These are phyloP conservation scores for Apodemia mormo DNA, from an alignment of 2,888 invertebrate species.

Conservation along the genomic window DNA sequence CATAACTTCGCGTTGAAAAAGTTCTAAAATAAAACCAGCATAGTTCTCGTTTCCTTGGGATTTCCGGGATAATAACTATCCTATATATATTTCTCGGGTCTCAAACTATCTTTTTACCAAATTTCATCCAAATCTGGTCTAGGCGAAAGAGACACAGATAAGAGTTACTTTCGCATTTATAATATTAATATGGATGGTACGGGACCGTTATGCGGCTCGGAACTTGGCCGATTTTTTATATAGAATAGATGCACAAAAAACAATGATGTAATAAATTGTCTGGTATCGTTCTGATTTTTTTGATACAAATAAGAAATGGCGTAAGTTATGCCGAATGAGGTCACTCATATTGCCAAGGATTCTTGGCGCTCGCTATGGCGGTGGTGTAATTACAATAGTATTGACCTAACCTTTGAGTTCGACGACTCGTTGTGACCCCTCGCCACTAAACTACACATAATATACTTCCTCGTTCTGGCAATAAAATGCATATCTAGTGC, in stretches of 20 bases:
- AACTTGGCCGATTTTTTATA: too few species aligned
- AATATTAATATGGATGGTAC: too few species aligned
- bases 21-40: too few species aligned
- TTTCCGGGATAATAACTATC: too few species aligned
- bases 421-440: conserved; percentile 26
- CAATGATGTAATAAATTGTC: not conserved
- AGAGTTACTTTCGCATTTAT: too few species aligned
- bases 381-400: conserved; percentile 25
- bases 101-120: too few species aligned
- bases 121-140: too few species aligned
- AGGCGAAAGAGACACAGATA: too few species aligned
- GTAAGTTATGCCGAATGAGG: conserved; percentile 18
- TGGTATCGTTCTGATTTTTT: not conserved
- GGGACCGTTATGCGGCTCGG: too few species aligned
- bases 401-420: conserved; percentile 30
- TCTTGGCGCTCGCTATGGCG: conserved; percentile 27
- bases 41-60: too few species aligned
- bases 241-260: not conserved
- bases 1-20: too few species aligned
- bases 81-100: too few species aligned
- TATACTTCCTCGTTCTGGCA: conserved; percentile 3
- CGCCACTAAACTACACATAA: not conserved
- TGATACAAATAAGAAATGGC: not conserved
- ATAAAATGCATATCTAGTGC: not conserved
- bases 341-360: conserved; percentile 27